Evolutionary conservation across 2,113 vertebrate species (phyloP).

Genomic region (Apteryx owenii): DNA sequence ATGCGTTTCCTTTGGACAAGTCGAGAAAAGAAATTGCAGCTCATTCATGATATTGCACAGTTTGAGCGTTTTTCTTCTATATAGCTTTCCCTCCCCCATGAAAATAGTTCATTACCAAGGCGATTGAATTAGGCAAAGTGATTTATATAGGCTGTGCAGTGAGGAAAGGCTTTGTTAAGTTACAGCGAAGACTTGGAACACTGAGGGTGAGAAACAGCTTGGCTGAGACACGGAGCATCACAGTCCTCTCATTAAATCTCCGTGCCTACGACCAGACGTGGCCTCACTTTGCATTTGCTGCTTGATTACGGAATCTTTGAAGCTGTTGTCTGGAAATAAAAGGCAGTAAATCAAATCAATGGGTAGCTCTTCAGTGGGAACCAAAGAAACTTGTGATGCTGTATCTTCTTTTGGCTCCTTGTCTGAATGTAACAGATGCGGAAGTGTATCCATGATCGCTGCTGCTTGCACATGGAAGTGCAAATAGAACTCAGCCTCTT

Average conservation of each 20-base stretch:
- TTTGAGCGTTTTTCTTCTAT: not conserved
- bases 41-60: not conserved
- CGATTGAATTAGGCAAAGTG: conserved; percentile 33
- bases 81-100: conserved; percentile 17
- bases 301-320: conserved; percentile 36
- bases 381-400: not conserved
- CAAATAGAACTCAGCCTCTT: not conserved
- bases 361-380: not conserved
- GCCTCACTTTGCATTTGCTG: conserved; percentile 23
- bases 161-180: conserved; percentile 58
- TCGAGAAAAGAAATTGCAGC: not conserved
- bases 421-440: not conserved
- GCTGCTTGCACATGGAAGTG: not conserved
- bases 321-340: conserved; percentile 26
- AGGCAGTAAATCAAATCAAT: conserved; percentile 39
- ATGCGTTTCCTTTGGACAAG: not conserved
- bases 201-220: conserved; percentile 37
- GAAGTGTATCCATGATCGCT: not conserved
- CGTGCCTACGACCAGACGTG: conserved; percentile 2
- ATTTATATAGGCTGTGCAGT: conserved; percentile 51
- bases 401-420: not conserved
- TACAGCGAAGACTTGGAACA: not conserved
- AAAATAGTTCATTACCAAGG: conserved; percentile 41
- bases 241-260: conserved; percentile 55
- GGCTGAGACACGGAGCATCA: conserved; percentile 19